Evolutionary conservation across 2,113 vertebrate genomes (phyloP).

Genomic region (Mormyrus iriodes): DNA sequence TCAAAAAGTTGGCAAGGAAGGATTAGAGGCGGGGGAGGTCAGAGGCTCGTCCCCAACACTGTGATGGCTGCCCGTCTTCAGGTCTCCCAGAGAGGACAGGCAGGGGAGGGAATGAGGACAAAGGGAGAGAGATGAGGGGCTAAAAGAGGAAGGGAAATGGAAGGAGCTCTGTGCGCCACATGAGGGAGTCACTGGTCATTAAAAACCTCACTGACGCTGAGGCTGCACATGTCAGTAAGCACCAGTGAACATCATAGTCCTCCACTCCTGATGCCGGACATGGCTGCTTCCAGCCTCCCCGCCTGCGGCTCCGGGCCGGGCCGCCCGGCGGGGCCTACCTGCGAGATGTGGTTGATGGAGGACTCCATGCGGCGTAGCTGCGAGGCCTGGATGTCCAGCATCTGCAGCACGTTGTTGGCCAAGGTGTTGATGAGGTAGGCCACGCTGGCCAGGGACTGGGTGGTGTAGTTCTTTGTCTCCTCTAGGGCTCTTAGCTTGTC

Average conservation of each 20-base stretch:
- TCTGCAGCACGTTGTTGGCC: slow-evolving; percentile 98
- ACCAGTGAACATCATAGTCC: not conserved
- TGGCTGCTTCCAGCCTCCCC: not conserved
- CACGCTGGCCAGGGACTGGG: slow-evolving; percentile 94
- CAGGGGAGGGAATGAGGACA: too few species aligned
- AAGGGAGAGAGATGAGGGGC: too few species aligned
- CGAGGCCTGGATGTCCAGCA: slow-evolving; percentile 97
- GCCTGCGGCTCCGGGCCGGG: not conserved
- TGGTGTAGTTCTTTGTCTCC: slow-evolving; percentile 98
- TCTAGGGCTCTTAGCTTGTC: slow-evolving; percentile 95
- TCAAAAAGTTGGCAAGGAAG: not conserved
- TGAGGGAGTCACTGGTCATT: not conserved
- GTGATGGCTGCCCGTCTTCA: too few species aligned
- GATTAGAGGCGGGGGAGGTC: not conserved
- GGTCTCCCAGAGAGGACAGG: too few species aligned
- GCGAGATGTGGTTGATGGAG: slow-evolving; percentile 98
- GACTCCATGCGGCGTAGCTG: slow-evolving; percentile 98
- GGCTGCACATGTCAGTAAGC: not conserved
- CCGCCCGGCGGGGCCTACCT: slow-evolving; percentile 60
- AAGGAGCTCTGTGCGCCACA: too few species aligned
- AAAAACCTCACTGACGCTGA: not conserved
- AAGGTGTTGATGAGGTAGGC: slow-evolving; percentile 98
- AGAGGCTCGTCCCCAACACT: too few species aligned
- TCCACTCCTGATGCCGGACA: not conserved
- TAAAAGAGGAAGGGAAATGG: too few species aligned